Conservation (phyloP, 2,888 invertebrate genomes). For the Coenonympha arcania region DNA sequence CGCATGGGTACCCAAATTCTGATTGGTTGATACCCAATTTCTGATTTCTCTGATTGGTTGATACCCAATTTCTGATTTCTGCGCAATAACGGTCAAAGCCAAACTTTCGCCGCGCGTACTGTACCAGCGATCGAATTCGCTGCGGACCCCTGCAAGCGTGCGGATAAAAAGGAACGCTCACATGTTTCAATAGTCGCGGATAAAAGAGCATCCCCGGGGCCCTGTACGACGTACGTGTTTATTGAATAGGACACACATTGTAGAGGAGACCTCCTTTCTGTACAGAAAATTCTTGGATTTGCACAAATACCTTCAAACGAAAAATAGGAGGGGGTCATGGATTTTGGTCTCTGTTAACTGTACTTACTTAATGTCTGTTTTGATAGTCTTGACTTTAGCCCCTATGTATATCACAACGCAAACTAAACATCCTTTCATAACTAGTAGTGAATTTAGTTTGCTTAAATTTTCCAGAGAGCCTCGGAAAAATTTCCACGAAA, state of each 20-base stretch:
- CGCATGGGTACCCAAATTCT: too few species aligned
- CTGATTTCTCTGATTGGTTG: too few species aligned
- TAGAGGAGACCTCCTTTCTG: neutral
- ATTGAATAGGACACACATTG: constrained; percentile 18
- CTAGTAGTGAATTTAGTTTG: too few species aligned
- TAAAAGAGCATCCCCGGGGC: constrained; percentile 21
- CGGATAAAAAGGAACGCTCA: constrained; percentile 20
- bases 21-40: too few species aligned
- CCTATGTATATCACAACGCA: too few species aligned
- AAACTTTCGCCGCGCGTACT: too few species aligned
- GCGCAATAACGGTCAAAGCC: too few species aligned
- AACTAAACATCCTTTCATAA: too few species aligned
- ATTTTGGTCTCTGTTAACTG: neutral
- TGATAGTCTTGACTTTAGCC: neutral
- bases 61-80: too few species aligned
- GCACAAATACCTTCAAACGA: neutral
- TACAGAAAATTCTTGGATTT: neutral
- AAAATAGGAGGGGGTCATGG: neutral
- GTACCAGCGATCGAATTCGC: neutral
- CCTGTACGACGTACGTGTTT: constrained; percentile 22
- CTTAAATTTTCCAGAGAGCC: too few species aligned
- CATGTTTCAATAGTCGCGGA: constrained; percentile 21
- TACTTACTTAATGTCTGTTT: neutral
- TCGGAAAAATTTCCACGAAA: too few species aligned
- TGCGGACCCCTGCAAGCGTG: constrained; percentile 8